These are phyloP conservation scores for Hemicrepidius hirtus DNA, from an alignment of 2,888 invertebrate genomes.

Conservation along the genomic window DNA sequence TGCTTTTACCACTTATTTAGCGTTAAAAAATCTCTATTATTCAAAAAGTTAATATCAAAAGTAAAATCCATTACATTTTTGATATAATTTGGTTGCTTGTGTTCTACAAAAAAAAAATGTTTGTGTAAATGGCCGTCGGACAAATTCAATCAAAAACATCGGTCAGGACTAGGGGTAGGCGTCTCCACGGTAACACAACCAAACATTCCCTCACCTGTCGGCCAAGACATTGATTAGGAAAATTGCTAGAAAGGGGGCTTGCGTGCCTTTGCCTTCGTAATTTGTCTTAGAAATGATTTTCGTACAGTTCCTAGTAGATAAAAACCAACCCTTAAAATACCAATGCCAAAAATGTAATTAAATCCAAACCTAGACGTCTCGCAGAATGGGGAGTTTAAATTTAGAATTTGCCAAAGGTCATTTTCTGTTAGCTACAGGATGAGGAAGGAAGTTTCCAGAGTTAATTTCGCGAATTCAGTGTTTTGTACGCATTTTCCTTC, in stretches of 20 bases:
- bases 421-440: slow-evolving; percentile 23
- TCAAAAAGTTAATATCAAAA: too few species aligned
- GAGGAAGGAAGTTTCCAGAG: slow-evolving; percentile 18
- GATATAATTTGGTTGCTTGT: background rate
- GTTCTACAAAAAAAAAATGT: slow-evolving; percentile 14
- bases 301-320: background rate
- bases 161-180: slow-evolving; percentile 44
- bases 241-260: slow-evolving; percentile 45
- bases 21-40: too few species aligned
- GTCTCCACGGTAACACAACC: slow-evolving; percentile 52
- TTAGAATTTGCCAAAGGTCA: slow-evolving; percentile 20
- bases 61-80: too few species aligned
- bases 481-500: slow-evolving; percentile 3
- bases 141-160: slow-evolving; percentile 43
- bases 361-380: slow-evolving; percentile 5
- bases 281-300: slow-evolving; percentile 5
- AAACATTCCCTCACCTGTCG: slow-evolving; percentile 56
- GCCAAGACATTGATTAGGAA: slow-evolving; percentile 54
- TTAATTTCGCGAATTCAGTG: slow-evolving; percentile 11
- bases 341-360: slow-evolving; percentile 32
- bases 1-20: too few species aligned
- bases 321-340: background rate
- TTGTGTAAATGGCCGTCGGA: slow-evolving; percentile 36
- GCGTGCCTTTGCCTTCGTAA: slow-evolving; percentile 35
- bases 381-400: slow-evolving; percentile 25